phyloP scores from a whole-genome alignment of 2,888 invertebrate genomes.

The Polylopha cassiicola region DNA sequence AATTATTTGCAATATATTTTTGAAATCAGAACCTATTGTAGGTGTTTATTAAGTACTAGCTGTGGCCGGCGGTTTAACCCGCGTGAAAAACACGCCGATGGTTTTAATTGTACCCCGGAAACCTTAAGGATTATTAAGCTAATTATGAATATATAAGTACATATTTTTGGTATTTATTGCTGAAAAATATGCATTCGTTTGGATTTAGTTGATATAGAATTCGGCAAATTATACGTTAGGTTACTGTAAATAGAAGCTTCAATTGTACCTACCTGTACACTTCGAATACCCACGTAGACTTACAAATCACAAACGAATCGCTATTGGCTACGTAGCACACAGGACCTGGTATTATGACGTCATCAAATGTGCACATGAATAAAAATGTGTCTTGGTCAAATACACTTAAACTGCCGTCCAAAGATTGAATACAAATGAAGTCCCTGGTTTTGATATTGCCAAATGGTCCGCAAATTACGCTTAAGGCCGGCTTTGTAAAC shows the following conservation, averaged over 20 bases:
- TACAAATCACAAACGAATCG: slow-evolving; percentile 91
- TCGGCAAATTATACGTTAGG: no score
- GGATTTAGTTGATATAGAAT: no score
- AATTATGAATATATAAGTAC: neutral
- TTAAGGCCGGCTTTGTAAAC: slow-evolving; percentile 85
- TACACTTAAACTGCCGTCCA: slow-evolving; percentile 92
- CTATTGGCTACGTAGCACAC: slow-evolving; percentile 87
- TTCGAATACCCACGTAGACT: slow-evolving; percentile 89
- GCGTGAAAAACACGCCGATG: no score
- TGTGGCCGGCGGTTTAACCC: no score
- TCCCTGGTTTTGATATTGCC: slow-evolving; percentile 90
- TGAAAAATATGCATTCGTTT: no score
- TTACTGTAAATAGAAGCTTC: neutral
- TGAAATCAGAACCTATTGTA: no score
- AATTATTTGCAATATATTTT: slow-evolving; percentile 15
- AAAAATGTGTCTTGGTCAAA: slow-evolving; percentile 95
- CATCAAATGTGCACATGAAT: slow-evolving; percentile 88
- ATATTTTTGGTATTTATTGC: no score
- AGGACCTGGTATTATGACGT: slow-evolving; percentile 89
- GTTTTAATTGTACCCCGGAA: no score
- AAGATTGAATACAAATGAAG: slow-evolving; percentile 92
- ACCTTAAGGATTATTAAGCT: no score
- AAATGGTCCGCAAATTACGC: slow-evolving; percentile 89
- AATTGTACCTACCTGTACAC: slow-evolving; percentile 83
- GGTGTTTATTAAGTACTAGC: no score